Evolutionary conservation across 2,113 vertebrate genomes (phyloP).

Genomic region (Neogale vison): DNA sequence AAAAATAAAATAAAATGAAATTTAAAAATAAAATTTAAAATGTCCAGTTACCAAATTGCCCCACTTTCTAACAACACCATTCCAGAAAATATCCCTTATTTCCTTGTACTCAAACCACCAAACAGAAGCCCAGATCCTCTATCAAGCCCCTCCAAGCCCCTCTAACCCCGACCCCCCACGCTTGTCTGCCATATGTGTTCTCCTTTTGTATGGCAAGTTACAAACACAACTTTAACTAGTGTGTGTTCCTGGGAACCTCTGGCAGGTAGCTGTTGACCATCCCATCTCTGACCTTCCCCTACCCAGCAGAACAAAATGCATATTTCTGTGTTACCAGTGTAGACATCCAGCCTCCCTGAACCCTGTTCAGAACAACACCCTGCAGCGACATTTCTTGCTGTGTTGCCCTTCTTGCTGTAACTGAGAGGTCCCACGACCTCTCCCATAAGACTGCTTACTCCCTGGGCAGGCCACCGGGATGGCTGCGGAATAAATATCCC

Average conservation of each 20-base stretch:
- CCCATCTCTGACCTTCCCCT: neutral
- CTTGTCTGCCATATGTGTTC: neutral
- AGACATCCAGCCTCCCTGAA: neutral
- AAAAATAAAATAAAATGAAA: too few relatives aligned
- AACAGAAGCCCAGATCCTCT: neutral
- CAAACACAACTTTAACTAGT: neutral
- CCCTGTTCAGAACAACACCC: neutral
- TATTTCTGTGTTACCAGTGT: neutral
- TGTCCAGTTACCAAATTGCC: neutral
- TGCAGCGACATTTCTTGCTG: too few relatives aligned
- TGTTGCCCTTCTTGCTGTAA: neutral
- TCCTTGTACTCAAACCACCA: neutral
- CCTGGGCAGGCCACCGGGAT: neutral
- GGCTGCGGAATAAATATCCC: neutral
- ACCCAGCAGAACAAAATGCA: neutral
- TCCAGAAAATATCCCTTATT: neutral
- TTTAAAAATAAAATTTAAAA: neutral
- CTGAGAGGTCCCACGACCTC: too few relatives aligned
- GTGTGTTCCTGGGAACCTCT: neutral
- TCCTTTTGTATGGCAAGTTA: neutral
- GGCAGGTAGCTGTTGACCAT: neutral
- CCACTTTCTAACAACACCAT: neutral
- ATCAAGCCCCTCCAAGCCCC: neutral
- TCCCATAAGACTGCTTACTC: neutral
- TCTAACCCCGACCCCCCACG: neutral